Evolutionary conservation across 2,888 invertebrate genomes (phyloP), one percentile per base, ranked within the genome.

Genomic region (Dryadula phaetusa): DNA sequence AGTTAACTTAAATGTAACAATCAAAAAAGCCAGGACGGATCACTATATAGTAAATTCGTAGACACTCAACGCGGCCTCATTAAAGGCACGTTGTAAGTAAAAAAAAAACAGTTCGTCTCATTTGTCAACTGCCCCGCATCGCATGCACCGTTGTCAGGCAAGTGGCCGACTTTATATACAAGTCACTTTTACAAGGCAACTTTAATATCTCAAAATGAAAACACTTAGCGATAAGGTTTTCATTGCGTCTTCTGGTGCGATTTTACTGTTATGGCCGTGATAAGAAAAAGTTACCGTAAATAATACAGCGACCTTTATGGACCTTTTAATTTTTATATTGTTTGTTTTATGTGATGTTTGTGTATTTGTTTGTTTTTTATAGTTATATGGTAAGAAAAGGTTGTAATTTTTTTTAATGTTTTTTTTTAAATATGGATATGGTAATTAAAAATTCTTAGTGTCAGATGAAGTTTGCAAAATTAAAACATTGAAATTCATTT

Each of bases 101-200:
- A 76, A 76, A 75, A 76, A 79, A 77, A 78, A 79, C 82, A 81
- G 77, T 82, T 81, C 75, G 80, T 81, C 83, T 87, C 86, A 87
- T 88, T 89, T 89, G 88, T 88, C 88, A 89, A 87, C 82, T 83
- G 82, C 78, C 79, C 78, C 75, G 83, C 84, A 84, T 86, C 85
- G 81, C 79, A 77, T 77, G 79, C 77, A 77, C 79, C 34, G 62
- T 81, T 79, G 78, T 81, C 77, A 79, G 77, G 75, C 74, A 76
- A 81, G 82, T 84, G 85, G 84, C 82, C 82, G 83, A 84, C 78
- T 82, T 86, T 82, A 34, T 67, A 64, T 42, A 47, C 69, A 62
- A 58, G 56, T 25, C n/a, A 65, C 61, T 63, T 69, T 66, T 61
- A 69, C 62, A 65, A 44, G 62, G 20, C 79, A 77, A 80, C 76